Conservation (phyloP, 1,140 invertebrate species). For the Drosophila repleta region DNA sequence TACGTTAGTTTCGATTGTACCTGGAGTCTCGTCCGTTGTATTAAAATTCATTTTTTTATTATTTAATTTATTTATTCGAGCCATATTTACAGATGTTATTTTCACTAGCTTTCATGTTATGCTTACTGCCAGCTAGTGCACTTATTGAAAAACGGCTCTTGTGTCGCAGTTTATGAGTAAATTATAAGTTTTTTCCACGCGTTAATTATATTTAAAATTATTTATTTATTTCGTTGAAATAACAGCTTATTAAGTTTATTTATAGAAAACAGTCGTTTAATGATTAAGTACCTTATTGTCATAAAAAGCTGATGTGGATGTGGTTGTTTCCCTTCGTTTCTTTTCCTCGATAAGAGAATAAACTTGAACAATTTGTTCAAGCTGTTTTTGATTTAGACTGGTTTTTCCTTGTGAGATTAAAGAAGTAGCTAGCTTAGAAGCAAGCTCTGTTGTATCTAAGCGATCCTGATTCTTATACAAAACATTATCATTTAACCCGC, state of each 20-base stretch:
- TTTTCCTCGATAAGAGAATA: conserved; percentile 70
- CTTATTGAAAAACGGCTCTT: no score
- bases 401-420: conserved; percentile 76
- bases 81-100: conserved; percentile 53
- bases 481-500: neutral
- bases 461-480: neutral
- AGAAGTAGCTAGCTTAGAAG: conserved; percentile 62
- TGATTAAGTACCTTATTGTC: neutral
- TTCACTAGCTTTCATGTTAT: conserved; percentile 37
- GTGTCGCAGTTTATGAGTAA: neutral
- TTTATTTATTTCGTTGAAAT: neutral
- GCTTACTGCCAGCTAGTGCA: conserved; percentile 2
- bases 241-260: neutral
- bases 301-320: neutral
- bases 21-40: neutral
- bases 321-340: conserved; percentile 34
- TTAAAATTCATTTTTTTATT: conserved; percentile 3
- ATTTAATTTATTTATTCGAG: conserved; percentile 54
- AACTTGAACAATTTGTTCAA: conserved; percentile 71
- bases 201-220: neutral
- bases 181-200: neutral
- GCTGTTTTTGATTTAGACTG: conserved; percentile 60
- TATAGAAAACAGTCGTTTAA: neutral
- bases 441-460: conserved; percentile 64
- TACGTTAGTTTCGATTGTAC: conserved; percentile 20